Percentiles rank a stretch among this genome's conserved stretches.
Conservation (phyloP, 2,888 invertebrate genomes). For the Clitarchus hookeri region DNA sequence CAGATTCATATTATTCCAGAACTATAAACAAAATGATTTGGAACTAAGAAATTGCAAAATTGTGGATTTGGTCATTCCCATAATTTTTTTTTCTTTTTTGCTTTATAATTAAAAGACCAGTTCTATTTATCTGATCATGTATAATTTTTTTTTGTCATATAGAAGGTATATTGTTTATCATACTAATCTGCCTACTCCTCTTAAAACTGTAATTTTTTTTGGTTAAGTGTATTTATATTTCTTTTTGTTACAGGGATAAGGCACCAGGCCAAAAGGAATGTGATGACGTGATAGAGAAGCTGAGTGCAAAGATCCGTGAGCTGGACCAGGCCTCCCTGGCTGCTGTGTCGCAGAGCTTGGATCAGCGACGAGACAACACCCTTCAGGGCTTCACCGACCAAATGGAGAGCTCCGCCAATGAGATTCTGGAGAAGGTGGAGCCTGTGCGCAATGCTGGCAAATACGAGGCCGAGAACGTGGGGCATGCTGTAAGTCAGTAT, state of each 20-base stretch:
- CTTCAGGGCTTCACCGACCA: slow-evolving; percentile 78
- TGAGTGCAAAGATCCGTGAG: slow-evolving; percentile 75
- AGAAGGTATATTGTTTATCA: no score
- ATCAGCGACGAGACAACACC: slow-evolving; percentile 70
- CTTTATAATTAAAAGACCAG: no score
- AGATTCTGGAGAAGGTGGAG: slow-evolving; percentile 83
- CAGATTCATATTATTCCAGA: no score
- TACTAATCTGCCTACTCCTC: no score
- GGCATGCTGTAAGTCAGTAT: slow-evolving; percentile 77
- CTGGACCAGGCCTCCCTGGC: slow-evolving; percentile 87
- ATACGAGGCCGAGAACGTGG: slow-evolving; percentile 90
- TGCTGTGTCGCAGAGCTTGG: slow-evolving; percentile 80
- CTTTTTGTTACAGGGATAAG: slow-evolving; percentile 68
- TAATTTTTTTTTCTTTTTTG: no score
- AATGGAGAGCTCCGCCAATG: slow-evolving; percentile 77
- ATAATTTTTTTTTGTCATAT: no score
- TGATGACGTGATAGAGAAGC: slow-evolving; percentile 76
- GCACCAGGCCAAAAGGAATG: slow-evolving; percentile 97
- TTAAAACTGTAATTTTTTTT: no score
- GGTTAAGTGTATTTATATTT: no score
- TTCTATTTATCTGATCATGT: no score
- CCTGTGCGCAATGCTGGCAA: slow-evolving; percentile 84
- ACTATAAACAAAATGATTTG: no score
- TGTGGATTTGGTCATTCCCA: no score
- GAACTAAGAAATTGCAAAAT: no score